Base-by-base conservation (phyloP, 2,113 vertebrate genomes). In the Callithrix jacchus region DNA sequence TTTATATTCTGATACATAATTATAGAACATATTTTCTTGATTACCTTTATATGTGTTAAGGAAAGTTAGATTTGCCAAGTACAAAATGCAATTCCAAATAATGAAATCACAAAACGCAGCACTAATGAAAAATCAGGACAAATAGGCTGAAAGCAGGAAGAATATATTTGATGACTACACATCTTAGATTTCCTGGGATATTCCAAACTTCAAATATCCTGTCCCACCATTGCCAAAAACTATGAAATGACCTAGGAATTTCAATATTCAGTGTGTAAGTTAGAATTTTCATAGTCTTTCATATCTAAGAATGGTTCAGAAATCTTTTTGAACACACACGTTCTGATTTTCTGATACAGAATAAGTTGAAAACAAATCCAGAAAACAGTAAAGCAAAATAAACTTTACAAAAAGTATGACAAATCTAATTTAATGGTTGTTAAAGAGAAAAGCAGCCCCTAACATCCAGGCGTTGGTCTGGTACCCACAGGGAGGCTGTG, bases 61-160 rank as follows among this genome's bases (percentile, higher is more conserved):
- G 47, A 96, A 96, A 94, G 56, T 54, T 95, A 66, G 14, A 91
- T 87, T 97, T 97, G 49, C 83, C 80, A 89, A 94, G 56, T 80
- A 81, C 6, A 58, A 89, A 92, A 87, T 86, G n/a, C 49, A 97
- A 87, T 87, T 91, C 58, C 54, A 97, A 93, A 89, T 77, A 94
- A 91, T 64, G 37, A 96, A 87, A 93, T 89, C 61, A 56, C 68
- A 96, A 74, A 96, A 92, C 35, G 16, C 9, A 91, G 61, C 25
- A 54, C 25, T 91, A 87, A 88, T 73, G 82, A 96, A 86, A 61
- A 42, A 89, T 47, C 49, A 52, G 54, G 30, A 13, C 18, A 93
- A 87, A 70, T 1, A 52, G 47, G 17, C 54, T 79, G 4, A 86
- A 81, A 30, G 18, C 6, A 12, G 35, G 35, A 92, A 93, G 70